Conservation (phyloP, 2,113 vertebrate genomes). For the Nematolebias whitei region DNA sequence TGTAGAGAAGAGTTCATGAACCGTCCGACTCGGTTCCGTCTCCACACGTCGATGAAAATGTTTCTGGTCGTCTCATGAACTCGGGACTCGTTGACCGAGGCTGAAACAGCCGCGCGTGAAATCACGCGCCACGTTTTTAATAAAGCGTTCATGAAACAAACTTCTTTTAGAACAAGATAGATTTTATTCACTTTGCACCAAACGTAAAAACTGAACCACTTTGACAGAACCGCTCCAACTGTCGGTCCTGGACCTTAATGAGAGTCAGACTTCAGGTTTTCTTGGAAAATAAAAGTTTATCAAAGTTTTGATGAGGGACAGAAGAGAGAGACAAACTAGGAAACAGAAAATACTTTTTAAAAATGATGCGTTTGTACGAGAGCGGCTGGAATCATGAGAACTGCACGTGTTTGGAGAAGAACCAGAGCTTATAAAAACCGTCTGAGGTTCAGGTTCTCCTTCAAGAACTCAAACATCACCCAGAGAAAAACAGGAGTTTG, state of each 20-base stretch:
- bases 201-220: not conserved
- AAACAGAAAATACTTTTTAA: constrained; percentile 24
- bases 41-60: too few relatives aligned
- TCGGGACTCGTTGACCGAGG: too few relatives aligned
- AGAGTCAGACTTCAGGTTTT: constrained; percentile 27
- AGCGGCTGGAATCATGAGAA: constrained; percentile 11
- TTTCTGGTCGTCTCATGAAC: too few relatives aligned
- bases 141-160: too few relatives aligned
- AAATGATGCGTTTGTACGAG: constrained; percentile 13
- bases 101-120: too few relatives aligned
- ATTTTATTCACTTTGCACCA: too few relatives aligned
- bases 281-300: constrained; percentile 66
- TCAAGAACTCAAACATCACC: not conserved
- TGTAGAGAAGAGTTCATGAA: too few relatives aligned
- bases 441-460: not conserved
- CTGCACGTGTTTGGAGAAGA: too few relatives aligned
- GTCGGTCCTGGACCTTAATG: constrained; percentile 3
- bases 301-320: constrained; percentile 50
- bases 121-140: too few relatives aligned
- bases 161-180: too few relatives aligned
- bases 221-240: not conserved
- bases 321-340: constrained; percentile 30
- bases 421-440: not conserved
- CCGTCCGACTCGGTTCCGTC: too few relatives aligned
- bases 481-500: constrained; percentile 6